These are phyloP conservation scores for Cassiopea xamachana DNA, from an alignment of 30 jellyfish, hydroid and myxozoan species.

Conservation along the genomic window DNA sequence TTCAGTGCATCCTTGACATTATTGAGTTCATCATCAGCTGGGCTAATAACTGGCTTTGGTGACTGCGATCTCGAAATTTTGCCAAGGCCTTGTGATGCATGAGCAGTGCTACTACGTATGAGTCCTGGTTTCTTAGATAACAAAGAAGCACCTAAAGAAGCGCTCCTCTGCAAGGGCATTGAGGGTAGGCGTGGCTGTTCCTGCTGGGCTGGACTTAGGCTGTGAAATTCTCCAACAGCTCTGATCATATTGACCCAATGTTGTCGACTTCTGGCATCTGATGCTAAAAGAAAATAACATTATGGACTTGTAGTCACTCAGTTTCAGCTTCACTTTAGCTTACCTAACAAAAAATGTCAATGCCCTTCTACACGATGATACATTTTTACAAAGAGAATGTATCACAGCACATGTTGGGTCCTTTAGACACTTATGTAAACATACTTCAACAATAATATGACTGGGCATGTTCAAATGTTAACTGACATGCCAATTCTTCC, in stretches of 20 bases:
- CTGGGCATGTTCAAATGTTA: too few relatives aligned
- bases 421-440: too few relatives aligned
- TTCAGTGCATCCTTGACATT: constrained; percentile 93
- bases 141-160: constrained; percentile 40
- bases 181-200: constrained; percentile 11
- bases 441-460: too few relatives aligned
- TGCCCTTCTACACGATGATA: too few relatives aligned
- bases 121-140: constrained; percentile 33
- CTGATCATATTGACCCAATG: constrained; percentile 97
- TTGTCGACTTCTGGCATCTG: constrained; percentile 93
- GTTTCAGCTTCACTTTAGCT: not conserved
- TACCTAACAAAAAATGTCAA: too few relatives aligned
- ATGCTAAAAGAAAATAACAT: constrained; percentile 43
- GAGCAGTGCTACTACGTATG: constrained; percentile 51
- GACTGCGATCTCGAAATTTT: constrained; percentile 16
- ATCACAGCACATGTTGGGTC: too few relatives aligned
- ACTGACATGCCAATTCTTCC: too few relatives aligned
- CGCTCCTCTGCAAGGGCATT: constrained; percentile 40
- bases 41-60: constrained; percentile 67
- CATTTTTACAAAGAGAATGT: too few relatives aligned
- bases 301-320: too few relatives aligned
- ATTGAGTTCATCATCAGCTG: constrained; percentile 88
- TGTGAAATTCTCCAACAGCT: constrained; percentile 97
- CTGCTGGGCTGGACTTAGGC: constrained; percentile 48
- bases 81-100: not conserved